Base-by-base conservation (phyloP, 2,797 vertebrate species). In the Spinus olivaceus region DNA sequence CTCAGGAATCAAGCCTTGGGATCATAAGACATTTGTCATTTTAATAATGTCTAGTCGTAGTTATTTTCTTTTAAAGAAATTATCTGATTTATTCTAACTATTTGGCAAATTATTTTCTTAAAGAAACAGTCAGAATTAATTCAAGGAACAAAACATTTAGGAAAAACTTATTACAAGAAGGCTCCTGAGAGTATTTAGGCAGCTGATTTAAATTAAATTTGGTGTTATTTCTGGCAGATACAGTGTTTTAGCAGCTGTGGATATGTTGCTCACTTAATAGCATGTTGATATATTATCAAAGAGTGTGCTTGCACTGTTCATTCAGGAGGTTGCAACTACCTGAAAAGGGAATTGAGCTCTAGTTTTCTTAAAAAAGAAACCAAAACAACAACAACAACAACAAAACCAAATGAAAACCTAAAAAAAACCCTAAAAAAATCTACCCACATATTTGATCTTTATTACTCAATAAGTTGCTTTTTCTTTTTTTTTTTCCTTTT, bases 281-380 rank as follows among this genome's bases (percentile, higher is more conserved):
- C 41, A 65, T 27, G 4, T 7, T 65, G 9, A 19, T 69, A 23
- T 32, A 32, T 42, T 33, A 33, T 33, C 13, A 74, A 49, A 76
- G 3, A 1, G 0, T 47, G 6, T 37, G 3, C 4, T 47, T 35
- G 2, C 14, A 17, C 1, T 51, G 1, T 27, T 71, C 10, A 49
- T 3, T 49, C 23, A 35, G 21, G 16, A 49, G 11, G 3, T 28
- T 50, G 46, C 24, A 22, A 30, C 4, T 35, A 2, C 15, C 11
- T 46, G 10, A 14, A 46, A 64, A 49, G 3, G 19, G 19, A 69
- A 49, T 0, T 7, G 1, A 54, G n/a, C 3, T 24, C 4, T n/a
- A 5, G 16, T 61, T 51, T 70, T 22, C 25, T 21, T 41, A 46
- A 8, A 25, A 25, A 24, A 54, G 39, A 41, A 41, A 16, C 39